These are phyloP conservation scores for Pseudopodoces humilis DNA, from an alignment of 2,113 vertebrate genomes.

Conservation along the genomic window DNA sequence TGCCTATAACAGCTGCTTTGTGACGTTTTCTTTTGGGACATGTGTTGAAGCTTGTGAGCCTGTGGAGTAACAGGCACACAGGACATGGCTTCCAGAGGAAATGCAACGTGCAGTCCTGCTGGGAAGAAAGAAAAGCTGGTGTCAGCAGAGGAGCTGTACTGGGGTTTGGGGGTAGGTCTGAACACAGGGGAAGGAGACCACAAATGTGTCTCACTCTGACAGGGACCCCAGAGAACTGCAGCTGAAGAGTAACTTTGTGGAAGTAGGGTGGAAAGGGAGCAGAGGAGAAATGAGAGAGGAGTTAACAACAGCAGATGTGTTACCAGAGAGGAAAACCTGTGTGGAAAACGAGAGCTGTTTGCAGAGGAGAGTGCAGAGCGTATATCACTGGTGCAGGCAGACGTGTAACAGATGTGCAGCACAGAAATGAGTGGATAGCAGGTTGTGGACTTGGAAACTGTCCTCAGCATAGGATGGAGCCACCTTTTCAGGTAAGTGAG, in stretches of 20 bases:
- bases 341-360: background rate
- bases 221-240: background rate
- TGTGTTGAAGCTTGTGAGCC: background rate
- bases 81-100: background rate
- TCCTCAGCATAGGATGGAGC: background rate
- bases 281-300: background rate
- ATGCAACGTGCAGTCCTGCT: background rate
- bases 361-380: background rate
- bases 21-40: background rate
- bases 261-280: background rate
- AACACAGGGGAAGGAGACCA: background rate
- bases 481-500: background rate
- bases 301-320: background rate
- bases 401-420: background rate
- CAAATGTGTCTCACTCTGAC: background rate
- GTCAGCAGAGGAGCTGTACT: background rate
- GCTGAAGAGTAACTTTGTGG: background rate
- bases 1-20: background rate
- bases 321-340: background rate
- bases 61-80: background rate
- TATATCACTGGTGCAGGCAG: fast-evolving
- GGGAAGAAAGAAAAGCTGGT: background rate
- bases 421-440: background rate
- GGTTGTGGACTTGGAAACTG: background rate
- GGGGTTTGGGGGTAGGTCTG: background rate